Evolutionary conservation across 2,113 vertebrate species (phyloP).

Genomic region (Stercorarius parasiticus): DNA sequence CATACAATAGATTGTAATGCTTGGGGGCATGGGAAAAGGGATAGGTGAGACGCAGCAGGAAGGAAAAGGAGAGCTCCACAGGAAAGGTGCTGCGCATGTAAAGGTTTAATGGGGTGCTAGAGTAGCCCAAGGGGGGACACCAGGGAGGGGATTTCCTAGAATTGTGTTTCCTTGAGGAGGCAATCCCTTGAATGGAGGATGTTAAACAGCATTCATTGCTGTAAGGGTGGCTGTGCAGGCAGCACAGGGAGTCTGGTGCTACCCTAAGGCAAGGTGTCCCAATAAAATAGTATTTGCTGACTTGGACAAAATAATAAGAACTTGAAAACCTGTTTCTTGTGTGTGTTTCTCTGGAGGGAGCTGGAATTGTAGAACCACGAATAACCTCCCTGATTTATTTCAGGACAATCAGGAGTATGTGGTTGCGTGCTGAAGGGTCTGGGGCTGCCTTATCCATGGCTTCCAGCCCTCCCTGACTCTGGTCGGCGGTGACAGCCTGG

Average conservation of each 20-base stretch:
- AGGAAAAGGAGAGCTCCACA: not conserved
- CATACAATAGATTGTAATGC: no score
- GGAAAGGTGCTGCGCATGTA: not conserved
- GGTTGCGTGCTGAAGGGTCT: fast-evolving
- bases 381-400: not conserved
- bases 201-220: not conserved
- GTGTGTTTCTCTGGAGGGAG: not conserved
- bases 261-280: not conserved
- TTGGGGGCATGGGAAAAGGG: not conserved
- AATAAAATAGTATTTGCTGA: not conserved
- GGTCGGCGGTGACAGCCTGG: fast-evolving
- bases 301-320: conserved; percentile 20
- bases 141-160: not conserved
- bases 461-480: not conserved
- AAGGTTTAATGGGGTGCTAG: not conserved
- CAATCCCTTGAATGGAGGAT: not conserved
- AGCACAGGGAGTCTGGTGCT: not conserved
- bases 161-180: fast-evolving
- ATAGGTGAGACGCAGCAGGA: not conserved
- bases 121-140: not conserved
- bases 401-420: fast-evolving
- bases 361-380: fast-evolving
- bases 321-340: not conserved
- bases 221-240: not conserved
- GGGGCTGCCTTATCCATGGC: not conserved